Evolutionary conservation across 1,140 invertebrate species (phyloP), one percentile per base, ranked within the genome.

Genomic region (Calephelis nemesis): DNA sequence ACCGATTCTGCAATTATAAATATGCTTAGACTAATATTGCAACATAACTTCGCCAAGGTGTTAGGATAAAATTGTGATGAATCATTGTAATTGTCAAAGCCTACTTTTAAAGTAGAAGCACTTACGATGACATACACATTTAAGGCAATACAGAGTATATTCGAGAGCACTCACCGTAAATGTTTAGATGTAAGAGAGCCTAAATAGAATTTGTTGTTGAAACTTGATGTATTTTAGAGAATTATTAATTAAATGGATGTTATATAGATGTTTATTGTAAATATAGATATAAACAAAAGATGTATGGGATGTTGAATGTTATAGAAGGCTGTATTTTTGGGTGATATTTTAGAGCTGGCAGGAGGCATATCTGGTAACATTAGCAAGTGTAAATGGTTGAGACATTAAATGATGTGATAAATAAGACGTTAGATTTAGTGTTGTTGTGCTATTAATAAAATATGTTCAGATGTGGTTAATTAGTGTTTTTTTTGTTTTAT

Each of bases 381-480:
- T 79, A 78, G 74, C 75, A 83, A 66, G 72, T 69, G 67, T 72
- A 77, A 81, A 73, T 76, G 71, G 82, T 75, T 79, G 77, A 78
- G 79, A 75, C 67, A 82, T 77, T 84, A 82, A 60, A 88, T 80
- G 88, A 91, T 88, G 87, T 91, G 87, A 91, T 90, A 87, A 84
- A 79, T 79, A 81, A 79, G 76, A 70, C 75, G 76, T 85, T 89
- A 88, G 87, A 83, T 85, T 84, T 90, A 90, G 87, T 82, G 87
- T 91, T 90, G 88, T 91, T 91, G 88, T 91, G 88, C 88, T 88
- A 91, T 91, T 91, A 90, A 91, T 89, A 87, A 91, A 90, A 87
- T 88, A 91, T 86, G 87, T 91, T 91, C 83, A 78, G 79, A 88
- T 86, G 87, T 88, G 85, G 73, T 84, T 83, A 82, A 71, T 66